Conservation (phyloP, 2,797 vertebrate genomes). For the Lepus oiostolus region DNA sequence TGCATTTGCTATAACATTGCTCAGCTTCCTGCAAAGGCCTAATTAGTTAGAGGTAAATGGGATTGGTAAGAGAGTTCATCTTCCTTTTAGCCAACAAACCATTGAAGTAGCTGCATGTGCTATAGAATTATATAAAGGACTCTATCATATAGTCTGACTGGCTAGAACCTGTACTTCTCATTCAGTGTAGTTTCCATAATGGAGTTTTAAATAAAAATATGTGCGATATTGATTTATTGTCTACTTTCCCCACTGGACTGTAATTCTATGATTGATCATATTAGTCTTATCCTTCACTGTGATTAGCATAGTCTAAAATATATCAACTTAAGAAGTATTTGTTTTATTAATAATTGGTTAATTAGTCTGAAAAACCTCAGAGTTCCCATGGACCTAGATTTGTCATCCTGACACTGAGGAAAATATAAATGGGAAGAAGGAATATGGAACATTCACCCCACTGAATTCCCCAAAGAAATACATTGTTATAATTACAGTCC, state of each 20-base stretch:
- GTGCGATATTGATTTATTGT: not conserved
- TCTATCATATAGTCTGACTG: not conserved
- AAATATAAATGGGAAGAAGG: not conserved
- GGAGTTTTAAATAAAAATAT: slow-evolving; percentile 27
- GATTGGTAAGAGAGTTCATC: not conserved
- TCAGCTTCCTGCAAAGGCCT: not conserved
- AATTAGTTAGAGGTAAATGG: not conserved
- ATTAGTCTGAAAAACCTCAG: not conserved
- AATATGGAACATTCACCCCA: not conserved
- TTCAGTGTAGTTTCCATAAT: not conserved
- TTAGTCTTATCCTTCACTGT: not conserved
- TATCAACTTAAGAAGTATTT: not conserved
- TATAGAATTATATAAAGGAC: not conserved
- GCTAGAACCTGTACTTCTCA: not conserved
- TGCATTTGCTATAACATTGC: not conserved
- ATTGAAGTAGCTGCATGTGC: not conserved
- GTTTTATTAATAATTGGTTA: not conserved
- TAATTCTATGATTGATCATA: not conserved
- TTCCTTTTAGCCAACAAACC: not conserved
- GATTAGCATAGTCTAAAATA: not conserved
- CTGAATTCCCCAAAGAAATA: not conserved
- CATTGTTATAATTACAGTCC: not conserved
- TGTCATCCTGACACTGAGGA: not conserved
- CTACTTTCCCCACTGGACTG: not conserved
- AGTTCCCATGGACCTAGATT: not conserved